Evolutionary conservation across 2,113 vertebrate species (phyloP), one percentile per base, ranked within the genome.

Genomic region (Burhinus oedicnemus): DNA sequence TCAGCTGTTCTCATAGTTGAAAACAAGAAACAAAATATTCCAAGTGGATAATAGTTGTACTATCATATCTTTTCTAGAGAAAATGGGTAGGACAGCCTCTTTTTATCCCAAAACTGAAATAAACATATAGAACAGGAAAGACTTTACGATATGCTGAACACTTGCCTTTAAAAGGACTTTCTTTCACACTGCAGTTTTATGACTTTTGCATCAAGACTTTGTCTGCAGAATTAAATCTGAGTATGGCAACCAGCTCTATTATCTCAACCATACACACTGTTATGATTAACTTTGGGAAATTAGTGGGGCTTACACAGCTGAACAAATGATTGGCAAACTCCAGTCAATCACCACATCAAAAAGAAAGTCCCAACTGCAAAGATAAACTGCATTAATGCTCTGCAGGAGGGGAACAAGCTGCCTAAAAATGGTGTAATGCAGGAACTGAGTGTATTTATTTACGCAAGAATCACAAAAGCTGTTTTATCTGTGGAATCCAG

Each of bases 21-120:
- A 93, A 98, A 92, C 38, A 87, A 61, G 66, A 94, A 95, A 97
- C 6, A 11, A 91, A 96, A 77, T 91, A 96, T 89, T 97, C 89
- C 87, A 97, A 95, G 40, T 57, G 45, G 42, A 36, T 91, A 94
- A 76, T 20, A 93, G 83, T 84, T 96, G 92, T 36, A 79, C 55
- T 68, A 94, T 76, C 68, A 69, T 57, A 55, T 26, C 7, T 88
- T 76, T 97, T 96, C 89, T 70, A 95, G 57, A 95, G 62, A 96
- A 97, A 97, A 96, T 82, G 26, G 27, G 74, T 90, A 96, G 23
- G 74, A 92, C 57, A 79, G 52, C 64, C 90, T 95, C 80, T 96
- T 97, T 97, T 97, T 82, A 96, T 90, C 95, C 38, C 81, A 94
- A 97, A 97, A 95, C 81, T 89, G 68, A 97, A 97, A 96, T 87